phyloP scores from a whole-genome alignment of 1,140 invertebrate species.

The Dryas iulia region DNA sequence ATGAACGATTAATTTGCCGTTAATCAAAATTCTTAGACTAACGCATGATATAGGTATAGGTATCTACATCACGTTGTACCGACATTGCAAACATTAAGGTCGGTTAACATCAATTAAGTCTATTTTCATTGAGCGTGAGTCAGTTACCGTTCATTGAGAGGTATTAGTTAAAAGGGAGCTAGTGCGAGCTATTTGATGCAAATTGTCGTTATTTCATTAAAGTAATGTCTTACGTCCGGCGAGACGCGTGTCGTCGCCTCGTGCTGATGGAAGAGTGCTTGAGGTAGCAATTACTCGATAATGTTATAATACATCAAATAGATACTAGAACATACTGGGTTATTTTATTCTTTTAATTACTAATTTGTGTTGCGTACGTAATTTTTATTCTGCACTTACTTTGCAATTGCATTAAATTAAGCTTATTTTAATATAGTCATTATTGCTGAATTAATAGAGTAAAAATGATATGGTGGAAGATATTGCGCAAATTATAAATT shows the following conservation, averaged over 20 bases:
- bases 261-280: neutral
- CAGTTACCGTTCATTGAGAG: conserved; percentile 61
- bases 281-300: neutral
- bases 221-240: conserved; percentile 57
- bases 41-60: neutral
- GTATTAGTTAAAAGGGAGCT: conserved; percentile 38
- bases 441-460: too few relatives aligned
- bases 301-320: neutral
- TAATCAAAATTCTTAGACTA: neutral
- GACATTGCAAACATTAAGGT: conserved; percentile 38
- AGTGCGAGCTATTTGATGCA: conserved; percentile 52
- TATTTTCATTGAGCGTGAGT: conserved; percentile 71
- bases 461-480: too few relatives aligned
- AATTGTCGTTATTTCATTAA: conserved; percentile 65
- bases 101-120: conserved; percentile 65
- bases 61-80: neutral
- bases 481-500: too few relatives aligned
- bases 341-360: too few relatives aligned
- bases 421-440: too few relatives aligned
- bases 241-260: conserved; percentile 37
- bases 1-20: neutral
- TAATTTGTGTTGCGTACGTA: too few relatives aligned
- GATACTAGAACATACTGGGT: too few relatives aligned
- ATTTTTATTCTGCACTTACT: too few relatives aligned
- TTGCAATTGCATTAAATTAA: too few relatives aligned